Base-by-base conservation (phyloP, 2,888 invertebrate genomes). In the Plemyria rubiginata region DNA sequence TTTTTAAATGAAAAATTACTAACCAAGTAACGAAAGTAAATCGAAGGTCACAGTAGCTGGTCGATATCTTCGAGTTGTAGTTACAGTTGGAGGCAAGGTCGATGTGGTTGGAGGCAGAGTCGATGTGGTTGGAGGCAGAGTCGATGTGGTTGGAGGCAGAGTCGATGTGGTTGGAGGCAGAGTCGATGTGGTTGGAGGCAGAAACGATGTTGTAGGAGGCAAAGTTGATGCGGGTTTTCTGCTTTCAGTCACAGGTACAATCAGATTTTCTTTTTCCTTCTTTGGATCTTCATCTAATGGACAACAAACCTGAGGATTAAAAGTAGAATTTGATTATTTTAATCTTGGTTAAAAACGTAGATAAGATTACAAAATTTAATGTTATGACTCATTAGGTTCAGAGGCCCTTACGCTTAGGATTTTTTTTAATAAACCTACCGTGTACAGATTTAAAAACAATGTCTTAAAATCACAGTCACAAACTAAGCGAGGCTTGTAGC, bases 31-130 rank as follows among this genome's bases (percentile, higher is more conserved):
- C 12, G 62, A 54, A 51, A 58, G 62, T n/a, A 58, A 29, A 38
- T 58, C 54, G 7, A 50, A 54, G 9, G 45, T 40, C 1, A 50
- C 13, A 15, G 32, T 28, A 1, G 9, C 2, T n/a, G 51, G 54
- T 55, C 16, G 38, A n/a, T 32, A n/a, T 56, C 2, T 36, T 16
- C 28, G 60, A 15, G 75, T 67, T 1, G 74, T 62, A 22, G 75
- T 66, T 49, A 40, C 11, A 12, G 40, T 51, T 16, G 52, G 15
- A 48, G 59, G 54, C 41, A 45, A n/a, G 11, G 45, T 54, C 0
- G 54, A 22, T 5, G 54, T 49, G 5, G 43, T 53, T 36, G 54
- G 32, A 54, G 49, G 32, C 32, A 54, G 36, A 41, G 54, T 54
- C 3, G 60, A 13, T 9, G 60, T 32, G 8, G 15, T 53, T 48